Evolutionary conservation across 2,113 vertebrate genomes (phyloP).

Genomic region (Daphoenositta chrysoptera): DNA sequence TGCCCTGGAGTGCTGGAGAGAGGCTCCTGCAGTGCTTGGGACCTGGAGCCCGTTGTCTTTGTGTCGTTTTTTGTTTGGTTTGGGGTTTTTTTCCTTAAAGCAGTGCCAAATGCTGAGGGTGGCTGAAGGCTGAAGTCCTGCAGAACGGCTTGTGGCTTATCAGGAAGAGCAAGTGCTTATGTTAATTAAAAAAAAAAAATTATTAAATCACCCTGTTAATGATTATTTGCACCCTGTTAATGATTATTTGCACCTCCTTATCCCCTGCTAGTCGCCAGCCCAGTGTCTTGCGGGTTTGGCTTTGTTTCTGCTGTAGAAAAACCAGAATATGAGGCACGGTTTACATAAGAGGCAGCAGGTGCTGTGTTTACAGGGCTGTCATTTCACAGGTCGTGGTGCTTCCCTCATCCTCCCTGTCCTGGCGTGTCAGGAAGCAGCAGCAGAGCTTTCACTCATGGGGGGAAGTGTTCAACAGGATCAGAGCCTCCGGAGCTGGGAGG

Average conservation of each 20-base stretch:
- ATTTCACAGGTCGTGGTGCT: rapidly evolving
- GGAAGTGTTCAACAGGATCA: rapidly evolving
- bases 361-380: background rate
- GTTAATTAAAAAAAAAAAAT: background rate
- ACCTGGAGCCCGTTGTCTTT: background rate
- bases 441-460: background rate
- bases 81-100: background rate
- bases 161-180: background rate
- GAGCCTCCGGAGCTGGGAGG: background rate
- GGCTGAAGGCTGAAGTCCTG: background rate
- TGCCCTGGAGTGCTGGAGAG: background rate
- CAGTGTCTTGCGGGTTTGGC: background rate
- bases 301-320: background rate
- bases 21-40: background rate
- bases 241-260: background rate
- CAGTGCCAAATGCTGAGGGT: background rate
- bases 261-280: background rate
- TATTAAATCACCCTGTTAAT: background rate
- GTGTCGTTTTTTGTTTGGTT: background rate
- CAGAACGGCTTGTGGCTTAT: background rate
- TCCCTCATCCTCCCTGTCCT: background rate
- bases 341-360: background rate
- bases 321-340: background rate
- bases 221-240: background rate
- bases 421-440: background rate